Conservation (phyloP, 1,140 invertebrate genomes). For the Ditylenchus dipsaci region DNA sequence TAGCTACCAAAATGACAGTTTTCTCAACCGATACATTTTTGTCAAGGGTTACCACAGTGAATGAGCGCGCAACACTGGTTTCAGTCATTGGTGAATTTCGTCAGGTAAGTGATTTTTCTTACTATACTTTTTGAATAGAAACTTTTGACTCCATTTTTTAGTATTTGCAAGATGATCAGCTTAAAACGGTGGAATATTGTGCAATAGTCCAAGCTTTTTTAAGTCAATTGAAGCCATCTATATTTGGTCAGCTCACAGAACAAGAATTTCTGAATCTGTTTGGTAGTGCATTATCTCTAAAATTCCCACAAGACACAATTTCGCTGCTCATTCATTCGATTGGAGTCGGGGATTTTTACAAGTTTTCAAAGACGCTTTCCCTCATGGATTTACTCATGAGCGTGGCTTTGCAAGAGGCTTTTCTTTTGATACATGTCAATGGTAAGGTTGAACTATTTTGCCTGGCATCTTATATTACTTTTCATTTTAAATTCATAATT, state of each 20-base stretch:
- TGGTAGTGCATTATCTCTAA: neutral
- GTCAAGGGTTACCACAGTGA: neutral
- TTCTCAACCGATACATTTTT: too few species aligned
- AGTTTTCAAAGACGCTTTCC: neutral
- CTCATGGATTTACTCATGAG: neutral
- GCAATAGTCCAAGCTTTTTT: neutral
- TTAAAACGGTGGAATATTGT: neutral
- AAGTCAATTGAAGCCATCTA: neutral
- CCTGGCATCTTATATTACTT: too few species aligned
- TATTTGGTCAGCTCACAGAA: constrained; percentile 2
- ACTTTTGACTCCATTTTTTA: neutral
- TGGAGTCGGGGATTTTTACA: neutral
- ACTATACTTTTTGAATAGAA: neutral
- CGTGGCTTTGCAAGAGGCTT: neutral
- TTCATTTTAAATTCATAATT: too few species aligned
- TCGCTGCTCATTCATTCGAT: neutral
- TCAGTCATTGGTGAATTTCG: neutral
- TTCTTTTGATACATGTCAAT: neutral
- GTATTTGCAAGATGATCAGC: neutral
- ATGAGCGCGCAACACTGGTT: neutral
- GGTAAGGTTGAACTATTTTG: too few species aligned
- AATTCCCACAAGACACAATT: neutral
- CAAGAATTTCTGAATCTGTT: neutral
- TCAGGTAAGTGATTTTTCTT: neutral
- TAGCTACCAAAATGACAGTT: too few species aligned